A percentile compares a stretch with the other conserved stretches of the same genome.
These are phyloP conservation scores for Caranx ignobilis DNA, from an alignment of 2,113 vertebrate species.

Conservation along the genomic window DNA sequence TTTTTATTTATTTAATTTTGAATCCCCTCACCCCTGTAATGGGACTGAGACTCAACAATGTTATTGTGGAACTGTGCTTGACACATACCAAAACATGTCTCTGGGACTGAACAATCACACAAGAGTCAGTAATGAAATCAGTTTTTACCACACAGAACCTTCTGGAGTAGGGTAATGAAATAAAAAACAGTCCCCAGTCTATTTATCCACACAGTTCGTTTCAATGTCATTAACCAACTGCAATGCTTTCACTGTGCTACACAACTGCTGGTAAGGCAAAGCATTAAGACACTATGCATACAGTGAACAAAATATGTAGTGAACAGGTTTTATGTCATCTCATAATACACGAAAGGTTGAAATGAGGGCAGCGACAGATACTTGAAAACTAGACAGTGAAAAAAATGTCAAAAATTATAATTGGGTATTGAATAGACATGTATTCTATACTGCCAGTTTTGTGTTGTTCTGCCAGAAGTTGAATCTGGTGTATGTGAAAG, in stretches of 20 bases:
- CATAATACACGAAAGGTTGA: too few relatives aligned
- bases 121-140: not conserved
- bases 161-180: constrained; percentile 32
- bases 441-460: not conserved
- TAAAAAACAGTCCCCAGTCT: constrained; percentile 17
- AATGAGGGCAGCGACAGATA: too few relatives aligned
- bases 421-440: not conserved
- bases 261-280: not conserved
- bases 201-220: constrained; percentile 5
- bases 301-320: too few relatives aligned
- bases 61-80: not conserved
- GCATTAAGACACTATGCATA: not conserved
- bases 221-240: constrained; percentile 1
- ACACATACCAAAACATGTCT: constrained; percentile 12
- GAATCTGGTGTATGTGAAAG: not conserved
- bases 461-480: not conserved
- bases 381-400: too few relatives aligned
- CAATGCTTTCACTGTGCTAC: not conserved
- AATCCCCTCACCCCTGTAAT: not conserved
- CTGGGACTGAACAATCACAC: constrained; percentile 14
- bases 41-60: constrained; percentile 1
- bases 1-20: too few relatives aligned
- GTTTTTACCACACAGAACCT: not conserved
- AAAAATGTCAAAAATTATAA: too few relatives aligned
- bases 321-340: too few relatives aligned